Percentiles rank a stretch among this genome's conserved stretches.
Evolutionary conservation across 2,888 invertebrate species (phyloP).

Genomic region (Lysandra coridon): DNA sequence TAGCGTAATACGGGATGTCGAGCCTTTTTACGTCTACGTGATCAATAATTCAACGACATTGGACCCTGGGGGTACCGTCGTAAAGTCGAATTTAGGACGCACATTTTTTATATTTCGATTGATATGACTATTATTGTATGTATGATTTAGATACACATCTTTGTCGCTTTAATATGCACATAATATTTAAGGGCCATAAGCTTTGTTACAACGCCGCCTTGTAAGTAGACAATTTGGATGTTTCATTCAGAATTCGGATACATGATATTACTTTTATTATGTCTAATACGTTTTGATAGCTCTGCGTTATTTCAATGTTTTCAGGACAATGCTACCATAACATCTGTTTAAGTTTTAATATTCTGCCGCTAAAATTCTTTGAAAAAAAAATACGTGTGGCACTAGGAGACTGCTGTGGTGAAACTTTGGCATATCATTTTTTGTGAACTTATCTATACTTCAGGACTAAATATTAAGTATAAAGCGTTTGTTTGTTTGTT

Average conservation of each 20-base stretch:
- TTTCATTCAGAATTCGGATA: neutral
- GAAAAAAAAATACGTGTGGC: no score
- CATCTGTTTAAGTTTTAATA: no score
- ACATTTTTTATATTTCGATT: conserved; percentile 37
- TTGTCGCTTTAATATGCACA: conserved; percentile 28
- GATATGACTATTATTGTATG: conserved; percentile 34
- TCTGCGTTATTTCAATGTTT: neutral
- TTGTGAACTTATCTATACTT: no score
- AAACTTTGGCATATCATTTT: no score
- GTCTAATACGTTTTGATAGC: conserved; percentile 2
- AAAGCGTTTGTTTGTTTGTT: no score
- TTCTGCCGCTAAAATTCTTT: no score
- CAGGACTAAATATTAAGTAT: no score
- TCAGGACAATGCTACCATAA: neutral
- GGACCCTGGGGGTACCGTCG: conserved; percentile 32
- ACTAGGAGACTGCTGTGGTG: no score
- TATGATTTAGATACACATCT: conserved; percentile 28
- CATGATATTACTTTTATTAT: conserved; percentile 6
- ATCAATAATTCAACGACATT: conserved; percentile 31
- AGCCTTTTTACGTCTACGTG: conserved; percentile 36
- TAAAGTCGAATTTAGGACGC: conserved; percentile 32
- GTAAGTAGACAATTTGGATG: conserved; percentile 12
- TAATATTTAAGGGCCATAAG: conserved; percentile 23
- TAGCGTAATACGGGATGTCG: conserved; percentile 39
- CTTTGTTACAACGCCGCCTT: conserved; percentile 11